Evolutionary conservation across 2,113 vertebrate species (phyloP).

Genomic region (Cololabis saira): DNA sequence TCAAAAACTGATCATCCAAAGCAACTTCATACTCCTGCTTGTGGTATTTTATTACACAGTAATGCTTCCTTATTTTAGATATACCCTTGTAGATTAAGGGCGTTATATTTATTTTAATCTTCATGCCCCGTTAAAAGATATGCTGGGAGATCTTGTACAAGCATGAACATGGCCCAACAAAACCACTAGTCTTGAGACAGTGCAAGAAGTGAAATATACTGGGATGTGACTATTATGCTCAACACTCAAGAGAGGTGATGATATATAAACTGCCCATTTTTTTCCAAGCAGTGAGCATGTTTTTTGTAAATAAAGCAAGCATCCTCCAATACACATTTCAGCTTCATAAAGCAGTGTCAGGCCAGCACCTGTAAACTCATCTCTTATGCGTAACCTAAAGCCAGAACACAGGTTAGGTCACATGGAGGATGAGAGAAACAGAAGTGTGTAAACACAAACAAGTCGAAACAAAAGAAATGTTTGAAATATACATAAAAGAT

Average conservation of each 20-base stretch:
- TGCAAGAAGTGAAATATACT: constrained; percentile 26
- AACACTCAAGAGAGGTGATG: constrained; percentile 33
- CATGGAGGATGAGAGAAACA: constrained; percentile 51
- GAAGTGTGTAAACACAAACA: constrained; percentile 42
- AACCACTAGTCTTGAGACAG: constrained; percentile 35
- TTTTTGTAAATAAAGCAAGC: constrained; percentile 10
- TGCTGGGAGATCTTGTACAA: constrained; percentile 23
- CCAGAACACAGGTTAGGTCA: constrained; percentile 64
- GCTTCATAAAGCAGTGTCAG: constrained; percentile 27
- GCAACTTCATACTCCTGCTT: constrained; percentile 36
- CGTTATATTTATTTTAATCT: constrained; percentile 37
- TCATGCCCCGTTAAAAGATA: constrained; percentile 18
- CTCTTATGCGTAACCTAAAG: constrained; percentile 59
- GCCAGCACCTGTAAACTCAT: constrained; percentile 44
- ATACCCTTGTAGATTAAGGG: constrained; percentile 42
- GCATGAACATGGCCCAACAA: constrained; percentile 40
- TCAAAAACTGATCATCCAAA: constrained; percentile 56
- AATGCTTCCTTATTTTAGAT: constrained; percentile 16
- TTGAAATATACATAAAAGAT: constrained; percentile 23
- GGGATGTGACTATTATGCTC: constrained; percentile 27
- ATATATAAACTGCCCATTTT: not conserved
- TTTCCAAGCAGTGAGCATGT: not conserved
- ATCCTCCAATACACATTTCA: constrained; percentile 21
- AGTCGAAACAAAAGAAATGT: constrained; percentile 38
- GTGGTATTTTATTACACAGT: constrained; percentile 32